A percentile compares a stretch with the other conserved stretches of the same genome.
Evolutionary conservation across 2,797 vertebrate species (phyloP).

Genomic region (Myiotriccus ornatus): DNA sequence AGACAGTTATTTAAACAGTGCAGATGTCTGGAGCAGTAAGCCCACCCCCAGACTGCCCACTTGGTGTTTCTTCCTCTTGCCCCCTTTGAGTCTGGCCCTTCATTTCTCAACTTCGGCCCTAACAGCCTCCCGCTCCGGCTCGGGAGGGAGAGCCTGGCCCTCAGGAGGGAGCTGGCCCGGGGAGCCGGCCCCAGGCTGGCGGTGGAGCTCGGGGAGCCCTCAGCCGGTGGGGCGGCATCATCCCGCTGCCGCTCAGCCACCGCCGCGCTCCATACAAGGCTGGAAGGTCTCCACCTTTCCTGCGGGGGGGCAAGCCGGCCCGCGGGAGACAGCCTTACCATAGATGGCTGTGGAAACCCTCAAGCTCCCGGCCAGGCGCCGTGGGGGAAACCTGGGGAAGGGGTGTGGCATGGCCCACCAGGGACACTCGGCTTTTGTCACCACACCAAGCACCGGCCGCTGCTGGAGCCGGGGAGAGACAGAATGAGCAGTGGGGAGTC

Average conservation of each 20-base stretch:
- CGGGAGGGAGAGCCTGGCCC: not conserved
- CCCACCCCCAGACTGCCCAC: not conserved
- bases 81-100: not conserved
- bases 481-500: not conserved
- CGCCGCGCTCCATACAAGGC: slow-evolving; percentile 69
- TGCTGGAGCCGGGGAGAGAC: accelerated
- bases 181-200: not conserved
- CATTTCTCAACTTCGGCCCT: accelerated
- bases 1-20: not conserved
- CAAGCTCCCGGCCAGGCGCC: not conserved
- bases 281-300: slow-evolving; percentile 56
- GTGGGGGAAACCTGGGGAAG: not conserved
- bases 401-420: not conserved
- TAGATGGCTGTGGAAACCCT: slow-evolving; percentile 75
- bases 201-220: not conserved
- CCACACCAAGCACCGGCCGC: not conserved
- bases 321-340: slow-evolving; percentile 62
- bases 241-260: not conserved
- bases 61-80: not conserved
- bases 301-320: slow-evolving; percentile 40
- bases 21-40: not conserved
- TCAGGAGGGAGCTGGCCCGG: accelerated
- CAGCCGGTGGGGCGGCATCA: slow-evolving; percentile 57
- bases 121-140: accelerated
- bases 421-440: not conserved